Base-by-base conservation (phyloP, 2,113 vertebrate species). In the Talpa occidentalis region DNA sequence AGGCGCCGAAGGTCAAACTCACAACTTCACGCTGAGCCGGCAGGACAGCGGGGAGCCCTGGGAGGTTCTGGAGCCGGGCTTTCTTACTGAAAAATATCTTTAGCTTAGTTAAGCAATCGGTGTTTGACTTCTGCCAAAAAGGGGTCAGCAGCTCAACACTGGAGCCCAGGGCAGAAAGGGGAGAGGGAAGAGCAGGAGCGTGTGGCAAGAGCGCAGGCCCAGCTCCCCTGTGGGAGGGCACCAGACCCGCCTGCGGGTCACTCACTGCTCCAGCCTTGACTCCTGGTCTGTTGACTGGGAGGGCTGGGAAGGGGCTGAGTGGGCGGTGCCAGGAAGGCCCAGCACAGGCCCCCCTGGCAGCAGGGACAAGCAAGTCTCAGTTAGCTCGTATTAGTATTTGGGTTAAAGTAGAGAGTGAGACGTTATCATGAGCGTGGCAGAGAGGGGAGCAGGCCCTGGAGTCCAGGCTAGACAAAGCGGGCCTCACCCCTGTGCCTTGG, bases 221-320 rank as follows among this genome's bases (percentile, higher is more conserved):
- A n/a, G 8, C 10, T 35, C 54, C 66, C 32, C 19, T 6, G 0
- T 5, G n/a, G 8, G 26, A 14, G 15, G 40, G 12, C 26, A 10
- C 49, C 44, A 59, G 47, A 3, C 28, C 4, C 40, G 37, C 42
- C 17, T 21, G 14, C 0, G 7, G 37, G 26, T 73, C 79, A 24
- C 12, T 40, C 28, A 15, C 60, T 4, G 3, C 72, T 28, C 11
- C 5, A 2, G 32, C 8, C 35, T 52, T 14, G 0, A 22, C 49
- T 70, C 49, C n/a, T 73, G 32, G 1, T 32, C 42, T 44, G 37
- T 14, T 22, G 9, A 15, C 69, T 2, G 5, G 52, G 64, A 60
- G 3, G 14, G 21, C 52, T 1, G 42, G 28, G 15, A 2, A 4
- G 30, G 84, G 26, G 42, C 5, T 3, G 3, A 4, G 0, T 1